phyloP scores from a whole-genome alignment of 1,140 invertebrate genomes.

The Ganaspis sp. region DNA sequence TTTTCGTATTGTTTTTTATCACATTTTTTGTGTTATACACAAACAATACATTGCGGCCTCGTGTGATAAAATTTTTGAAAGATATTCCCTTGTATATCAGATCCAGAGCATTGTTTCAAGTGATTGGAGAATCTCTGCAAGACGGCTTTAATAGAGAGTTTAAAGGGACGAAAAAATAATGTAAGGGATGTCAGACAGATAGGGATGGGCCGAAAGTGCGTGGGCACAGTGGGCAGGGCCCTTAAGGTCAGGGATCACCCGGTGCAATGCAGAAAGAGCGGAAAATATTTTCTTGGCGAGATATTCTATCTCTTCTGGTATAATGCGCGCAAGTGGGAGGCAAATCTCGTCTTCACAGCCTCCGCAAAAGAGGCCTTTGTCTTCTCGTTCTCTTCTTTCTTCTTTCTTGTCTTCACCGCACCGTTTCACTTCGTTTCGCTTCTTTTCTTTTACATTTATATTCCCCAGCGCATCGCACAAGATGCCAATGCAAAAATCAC shows the following conservation, averaged over 20 bases:
- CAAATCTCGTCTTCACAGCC: conserved; percentile 11
- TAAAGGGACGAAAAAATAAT: conserved; percentile 5
- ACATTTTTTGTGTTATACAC: no score
- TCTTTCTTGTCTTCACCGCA: neutral
- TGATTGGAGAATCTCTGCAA: neutral
- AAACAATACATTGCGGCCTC: no score
- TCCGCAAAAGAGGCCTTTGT: conserved; percentile 13
- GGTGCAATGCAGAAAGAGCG: neutral
- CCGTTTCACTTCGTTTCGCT: conserved; percentile 7
- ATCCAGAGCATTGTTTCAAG: neutral
- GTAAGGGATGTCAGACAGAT: neutral
- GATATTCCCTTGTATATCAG: neutral
- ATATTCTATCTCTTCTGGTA: neutral
- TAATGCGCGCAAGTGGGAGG: neutral
- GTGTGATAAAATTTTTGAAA: no score
- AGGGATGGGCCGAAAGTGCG: neutral
- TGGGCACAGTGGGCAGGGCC: conserved; percentile 10
- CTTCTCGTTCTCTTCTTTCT: conserved; percentile 30
- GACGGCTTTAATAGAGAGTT: neutral
- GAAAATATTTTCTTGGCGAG: neutral
- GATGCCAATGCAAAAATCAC: neutral
- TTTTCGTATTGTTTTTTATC: no score
- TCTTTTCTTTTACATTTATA: conserved; percentile 4
- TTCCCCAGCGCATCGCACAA: neutral
- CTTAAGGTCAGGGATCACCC: conserved; percentile 7